phyloP scores from a whole-genome alignment of 2,888 invertebrate genomes.

The Ditula angustiorana region DNA sequence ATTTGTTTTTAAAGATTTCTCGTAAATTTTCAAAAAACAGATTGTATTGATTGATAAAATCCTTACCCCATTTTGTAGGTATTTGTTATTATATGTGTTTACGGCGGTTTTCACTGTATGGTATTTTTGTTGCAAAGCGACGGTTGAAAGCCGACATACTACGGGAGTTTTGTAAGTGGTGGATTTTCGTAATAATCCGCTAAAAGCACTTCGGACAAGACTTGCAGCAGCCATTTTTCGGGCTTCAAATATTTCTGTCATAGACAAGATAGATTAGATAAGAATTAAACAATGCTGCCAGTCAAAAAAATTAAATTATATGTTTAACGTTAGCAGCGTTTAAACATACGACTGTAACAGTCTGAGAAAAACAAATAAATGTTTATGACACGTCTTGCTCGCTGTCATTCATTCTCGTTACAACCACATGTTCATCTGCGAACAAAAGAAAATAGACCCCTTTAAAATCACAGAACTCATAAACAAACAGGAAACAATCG shows the following conservation, averaged over 20 bases:
- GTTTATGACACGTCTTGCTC: slow-evolving; percentile 41
- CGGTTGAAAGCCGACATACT: slow-evolving; percentile 75
- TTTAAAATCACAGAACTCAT: too few species aligned
- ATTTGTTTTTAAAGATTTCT: background rate
- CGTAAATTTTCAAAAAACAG: slow-evolving; percentile 44
- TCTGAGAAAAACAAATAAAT: slow-evolving; percentile 7
- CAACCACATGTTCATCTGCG: too few species aligned
- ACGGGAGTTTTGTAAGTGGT: slow-evolving; percentile 69
- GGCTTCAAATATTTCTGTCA: slow-evolving; percentile 54
- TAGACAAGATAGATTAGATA: slow-evolving; percentile 51
- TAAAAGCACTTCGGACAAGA: slow-evolving; percentile 77
- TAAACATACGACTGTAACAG: background rate
- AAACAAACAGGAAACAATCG: too few species aligned
- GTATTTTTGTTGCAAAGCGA: slow-evolving; percentile 73
- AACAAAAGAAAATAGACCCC: too few species aligned
- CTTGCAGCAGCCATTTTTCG: slow-evolving; percentile 81
- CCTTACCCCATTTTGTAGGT: slow-evolving; percentile 44
- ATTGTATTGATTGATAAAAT: slow-evolving; percentile 54
- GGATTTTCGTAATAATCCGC: slow-evolving; percentile 78
- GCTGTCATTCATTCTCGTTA: slow-evolving; percentile 41
- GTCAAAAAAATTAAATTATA: slow-evolving; percentile 10
- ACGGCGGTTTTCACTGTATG: slow-evolving; percentile 60
- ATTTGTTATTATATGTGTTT: slow-evolving; percentile 39
- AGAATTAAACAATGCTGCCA: slow-evolving; percentile 38
- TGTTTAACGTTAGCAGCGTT: background rate